Conservation (phyloP, 2,888 invertebrate genomes). For the Psococerastis gibbosa region DNA sequence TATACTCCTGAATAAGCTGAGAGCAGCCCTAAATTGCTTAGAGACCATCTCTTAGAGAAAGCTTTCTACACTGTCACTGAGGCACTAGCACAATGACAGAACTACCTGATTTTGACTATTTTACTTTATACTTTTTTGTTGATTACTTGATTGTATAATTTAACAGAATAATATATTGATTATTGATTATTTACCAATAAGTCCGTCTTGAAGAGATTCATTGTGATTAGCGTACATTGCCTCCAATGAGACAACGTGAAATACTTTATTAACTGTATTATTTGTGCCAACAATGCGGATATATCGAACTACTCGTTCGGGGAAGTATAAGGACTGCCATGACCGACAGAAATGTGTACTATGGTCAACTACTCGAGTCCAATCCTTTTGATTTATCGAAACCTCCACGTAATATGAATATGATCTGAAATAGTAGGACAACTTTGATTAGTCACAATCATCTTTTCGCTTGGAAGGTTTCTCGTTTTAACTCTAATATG, state of each 20-base stretch:
- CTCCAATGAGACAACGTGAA: slow-evolving; percentile 86
- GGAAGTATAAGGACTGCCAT: slow-evolving; percentile 91
- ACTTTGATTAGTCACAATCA: too few species aligned
- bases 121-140: too few species aligned
- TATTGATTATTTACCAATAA: slow-evolving; percentile 29
- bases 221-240: slow-evolving; percentile 63
- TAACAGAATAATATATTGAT: too few species aligned
- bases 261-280: slow-evolving; percentile 89
- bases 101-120: too few species aligned
- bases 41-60: too few species aligned
- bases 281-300: slow-evolving; percentile 74
- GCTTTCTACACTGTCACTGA: too few species aligned
- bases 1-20: too few species aligned
- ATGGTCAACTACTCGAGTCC: slow-evolving; percentile 87
- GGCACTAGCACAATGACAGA: too few species aligned
- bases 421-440: slow-evolving; percentile 36
- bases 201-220: slow-evolving; percentile 53
- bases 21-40: too few species aligned
- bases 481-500: too few species aligned
- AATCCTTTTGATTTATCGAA: slow-evolving; percentile 87
- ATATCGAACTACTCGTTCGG: slow-evolving; percentile 68
- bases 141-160: too few species aligned
- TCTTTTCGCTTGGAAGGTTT: too few species aligned
- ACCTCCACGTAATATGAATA: slow-evolving; percentile 86
- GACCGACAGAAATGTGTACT: slow-evolving; percentile 83